A percentile compares a stretch with the other conserved stretches of the same genome.
These are phyloP conservation scores for Halcyon badia DNA, from an alignment of 2,797 vertebrate genomes.

Conservation along the genomic window DNA sequence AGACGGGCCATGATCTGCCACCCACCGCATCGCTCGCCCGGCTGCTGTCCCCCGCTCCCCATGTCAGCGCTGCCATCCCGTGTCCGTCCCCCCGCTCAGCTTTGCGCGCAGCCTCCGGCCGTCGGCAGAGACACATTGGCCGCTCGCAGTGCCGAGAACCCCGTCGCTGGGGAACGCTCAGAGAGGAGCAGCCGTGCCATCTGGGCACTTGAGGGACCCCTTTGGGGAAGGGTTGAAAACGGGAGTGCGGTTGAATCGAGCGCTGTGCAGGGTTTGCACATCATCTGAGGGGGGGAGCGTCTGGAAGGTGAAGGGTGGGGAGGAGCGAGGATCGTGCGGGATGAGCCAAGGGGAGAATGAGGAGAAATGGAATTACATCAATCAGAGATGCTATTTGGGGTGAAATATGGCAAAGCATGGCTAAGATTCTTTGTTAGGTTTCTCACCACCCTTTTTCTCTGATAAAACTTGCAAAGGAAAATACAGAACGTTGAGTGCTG, in stretches of 20 bases:
- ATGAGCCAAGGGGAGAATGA: neutral
- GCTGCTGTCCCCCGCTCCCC: neutral
- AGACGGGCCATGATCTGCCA: neutral
- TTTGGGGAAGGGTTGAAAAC: neutral
- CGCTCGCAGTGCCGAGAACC: fast-evolving
- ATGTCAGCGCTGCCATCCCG: neutral
- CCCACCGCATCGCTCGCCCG: neutral
- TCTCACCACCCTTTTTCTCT: neutral
- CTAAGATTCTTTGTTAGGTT: neutral
- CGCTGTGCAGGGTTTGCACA: neutral
- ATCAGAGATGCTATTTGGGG: neutral
- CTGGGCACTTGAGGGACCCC: neutral
- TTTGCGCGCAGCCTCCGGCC: neutral
- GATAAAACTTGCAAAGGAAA: neutral
- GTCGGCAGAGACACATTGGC: fast-evolving
- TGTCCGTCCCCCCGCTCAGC: neutral
- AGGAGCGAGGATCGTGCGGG: neutral
- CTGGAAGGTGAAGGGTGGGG: neutral
- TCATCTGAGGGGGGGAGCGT: fast-evolving
- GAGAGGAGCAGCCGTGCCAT: neutral
- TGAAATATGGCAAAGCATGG: neutral
- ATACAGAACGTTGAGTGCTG: neutral
- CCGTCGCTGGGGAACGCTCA: neutral
- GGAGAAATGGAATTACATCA: neutral
- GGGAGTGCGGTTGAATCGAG: neutral